Evolutionary conservation across 2,113 vertebrate species (phyloP).

Genomic region (Syngnathus typhle): DNA sequence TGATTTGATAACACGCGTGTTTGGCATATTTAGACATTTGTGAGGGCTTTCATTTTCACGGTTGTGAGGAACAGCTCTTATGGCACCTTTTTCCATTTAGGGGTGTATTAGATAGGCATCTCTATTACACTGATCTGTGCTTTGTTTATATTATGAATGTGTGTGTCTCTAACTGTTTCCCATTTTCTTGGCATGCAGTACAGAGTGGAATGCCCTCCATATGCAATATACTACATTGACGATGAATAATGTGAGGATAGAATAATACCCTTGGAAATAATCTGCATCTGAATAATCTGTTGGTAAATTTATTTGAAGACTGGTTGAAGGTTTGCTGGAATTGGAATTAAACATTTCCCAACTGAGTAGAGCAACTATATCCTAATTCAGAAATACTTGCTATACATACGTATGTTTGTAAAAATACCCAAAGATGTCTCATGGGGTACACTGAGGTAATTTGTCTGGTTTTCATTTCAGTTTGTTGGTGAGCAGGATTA

Average conservation of each 20-base stretch:
- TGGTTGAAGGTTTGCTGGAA: background rate
- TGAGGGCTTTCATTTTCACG: slow-evolving; percentile 52
- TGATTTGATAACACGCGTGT: slow-evolving; percentile 58
- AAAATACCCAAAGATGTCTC: background rate
- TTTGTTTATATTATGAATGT: slow-evolving; percentile 13
- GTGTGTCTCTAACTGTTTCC: background rate
- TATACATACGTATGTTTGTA: background rate
- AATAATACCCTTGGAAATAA: background rate
- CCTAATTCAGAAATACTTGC: background rate
- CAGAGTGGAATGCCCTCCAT: background rate
- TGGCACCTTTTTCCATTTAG: slow-evolving; percentile 56
- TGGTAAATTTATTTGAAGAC: background rate
- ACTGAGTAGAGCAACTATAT: background rate
- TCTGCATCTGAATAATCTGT: background rate
- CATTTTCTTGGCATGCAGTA: slow-evolving; percentile 2
- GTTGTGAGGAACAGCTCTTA: slow-evolving; percentile 32
- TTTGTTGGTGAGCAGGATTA: background rate
- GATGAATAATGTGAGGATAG: background rate
- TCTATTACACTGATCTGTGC: slow-evolving; percentile 17
- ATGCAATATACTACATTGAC: background rate
- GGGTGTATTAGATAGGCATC: slow-evolving; percentile 20
- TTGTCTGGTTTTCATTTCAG: background rate
- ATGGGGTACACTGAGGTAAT: background rate
- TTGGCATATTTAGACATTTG: slow-evolving; percentile 44
- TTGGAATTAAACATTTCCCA: background rate